Evolutionary conservation across 2,113 vertebrate genomes (phyloP).

Genomic region (Halichoeres trimaculatus): DNA sequence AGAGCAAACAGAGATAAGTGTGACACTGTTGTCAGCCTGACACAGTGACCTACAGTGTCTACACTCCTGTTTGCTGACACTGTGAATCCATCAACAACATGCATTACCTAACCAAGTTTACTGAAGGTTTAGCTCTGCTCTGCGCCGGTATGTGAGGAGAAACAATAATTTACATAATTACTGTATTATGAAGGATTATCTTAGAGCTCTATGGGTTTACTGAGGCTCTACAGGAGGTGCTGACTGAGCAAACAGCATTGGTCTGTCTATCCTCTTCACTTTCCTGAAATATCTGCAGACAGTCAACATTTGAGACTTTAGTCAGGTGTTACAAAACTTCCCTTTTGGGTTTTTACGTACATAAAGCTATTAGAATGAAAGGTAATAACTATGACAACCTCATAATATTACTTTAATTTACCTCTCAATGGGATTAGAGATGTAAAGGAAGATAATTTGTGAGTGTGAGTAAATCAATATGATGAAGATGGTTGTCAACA

Average conservation of each 20-base stretch:
- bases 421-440: no score
- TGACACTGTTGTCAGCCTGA: slow-evolving; percentile 16
- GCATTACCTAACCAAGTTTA: neutral
- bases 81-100: slow-evolving; percentile 1
- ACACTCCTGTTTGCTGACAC: slow-evolving; percentile 18
- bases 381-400: no score
- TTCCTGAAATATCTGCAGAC: no score
- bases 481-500: no score
- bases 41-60: slow-evolving; percentile 16
- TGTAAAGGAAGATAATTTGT: no score
- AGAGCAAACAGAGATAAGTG: neutral
- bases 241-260: neutral
- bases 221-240: neutral
- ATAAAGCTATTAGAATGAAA: no score
- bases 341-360: no score
- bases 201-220: slow-evolving; percentile 18
- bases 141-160: neutral
- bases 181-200: slow-evolving; percentile 3
- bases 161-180: slow-evolving; percentile 27
- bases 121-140: slow-evolving; percentile 1
- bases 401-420: no score
- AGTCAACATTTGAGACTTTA: no score
- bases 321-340: no score
- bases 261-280: neutral
- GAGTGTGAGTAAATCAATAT: no score